A percentile compares a stretch with the other conserved stretches of the same genome.
phyloP scores from a whole-genome alignment of 2,797 vertebrate genomes.

The Syngnathus acus region DNA sequence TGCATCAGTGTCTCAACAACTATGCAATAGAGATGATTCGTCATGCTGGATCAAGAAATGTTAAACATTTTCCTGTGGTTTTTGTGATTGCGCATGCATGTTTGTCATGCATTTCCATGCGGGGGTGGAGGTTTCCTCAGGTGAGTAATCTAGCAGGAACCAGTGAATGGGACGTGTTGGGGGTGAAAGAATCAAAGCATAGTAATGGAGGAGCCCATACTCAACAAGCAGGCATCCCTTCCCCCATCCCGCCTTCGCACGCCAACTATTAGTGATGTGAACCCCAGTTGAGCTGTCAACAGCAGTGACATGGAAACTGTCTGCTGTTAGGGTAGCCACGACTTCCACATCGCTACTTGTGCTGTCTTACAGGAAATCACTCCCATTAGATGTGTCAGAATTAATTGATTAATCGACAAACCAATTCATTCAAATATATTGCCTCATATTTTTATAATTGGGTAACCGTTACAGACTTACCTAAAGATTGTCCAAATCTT shows the following conservation, averaged over 20 bases:
- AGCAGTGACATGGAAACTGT: constrained; percentile 55
- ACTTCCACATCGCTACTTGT: constrained; percentile 33
- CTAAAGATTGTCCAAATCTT: too few relatives aligned
- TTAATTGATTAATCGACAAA: too few relatives aligned
- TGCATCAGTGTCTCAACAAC: constrained; percentile 10
- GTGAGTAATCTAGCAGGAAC: constrained; percentile 64
- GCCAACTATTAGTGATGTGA: constrained; percentile 62
- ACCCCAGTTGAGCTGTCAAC: constrained; percentile 64
- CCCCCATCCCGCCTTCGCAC: constrained; percentile 43
- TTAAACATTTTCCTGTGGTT: constrained; percentile 61
- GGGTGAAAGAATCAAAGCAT: constrained; percentile 41
- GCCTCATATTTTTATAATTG: too few relatives aligned
- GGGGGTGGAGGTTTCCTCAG: constrained; percentile 64
- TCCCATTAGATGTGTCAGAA: too few relatives aligned
- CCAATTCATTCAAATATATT: too few relatives aligned
- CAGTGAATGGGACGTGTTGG: constrained; percentile 47
- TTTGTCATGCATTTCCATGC: constrained; percentile 55
- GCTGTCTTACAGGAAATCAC: too few relatives aligned
- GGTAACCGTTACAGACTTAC: too few relatives aligned
- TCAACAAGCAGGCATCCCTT: constrained; percentile 59
- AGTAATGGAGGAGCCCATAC: constrained; percentile 57
- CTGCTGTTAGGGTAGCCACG: constrained; percentile 44
- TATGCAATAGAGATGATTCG: constrained; percentile 38
- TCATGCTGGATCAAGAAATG: constrained; percentile 37
- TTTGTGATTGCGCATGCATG: constrained; percentile 41